Evolutionary conservation across 2,113 vertebrate species (phyloP), one percentile per base, ranked within the genome.

Genomic region (Scolopax mira): DNA sequence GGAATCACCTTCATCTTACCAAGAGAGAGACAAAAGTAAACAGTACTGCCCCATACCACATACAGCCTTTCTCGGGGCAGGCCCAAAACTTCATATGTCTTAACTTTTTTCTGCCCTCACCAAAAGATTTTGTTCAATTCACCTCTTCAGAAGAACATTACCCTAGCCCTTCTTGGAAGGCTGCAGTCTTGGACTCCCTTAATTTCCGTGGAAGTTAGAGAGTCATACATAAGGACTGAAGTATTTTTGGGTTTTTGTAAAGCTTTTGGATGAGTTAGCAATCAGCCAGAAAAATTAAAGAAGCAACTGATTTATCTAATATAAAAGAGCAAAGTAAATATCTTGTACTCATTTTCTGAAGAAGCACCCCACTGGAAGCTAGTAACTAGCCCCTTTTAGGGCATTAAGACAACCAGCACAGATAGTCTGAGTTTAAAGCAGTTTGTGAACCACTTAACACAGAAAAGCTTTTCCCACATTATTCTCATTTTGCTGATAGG

Each of bases 391-490:
- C 16, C 16, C 57, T 73, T 93, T 85, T 49, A 51, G 42, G 33
- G 22, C 52, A 92, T 80, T 67, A 88, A 44, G 44, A 18, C 5
- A 11, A 91, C 46, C 54, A 78, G 67, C 67, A 80, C n/a, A 73
- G 57, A 78, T 30, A 89, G 41, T 37, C 71, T 24, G 74, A 72
- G 41, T 89, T 79, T 93, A 73, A 73, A 84, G 85, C 27, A 54
- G 42, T 74, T 94, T 78, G 72, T 51, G 80, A 94, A 60, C 15
- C 60, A 89, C 83, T 89, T 86, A 81, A 81, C 28, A 90, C 33
- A 80, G 60, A 88, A 93, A 96, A 80, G 48, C 74, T 88, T 90
- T 93, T 86, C 79, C 91, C 88, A 88, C 74, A 62, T 96, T 95
- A 90, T 88, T 85, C 81, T 94, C 61, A 14, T 71, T 87, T 94